Conservation (phyloP, 1,140 invertebrate species). For the Cotesia chilonis region DNA sequence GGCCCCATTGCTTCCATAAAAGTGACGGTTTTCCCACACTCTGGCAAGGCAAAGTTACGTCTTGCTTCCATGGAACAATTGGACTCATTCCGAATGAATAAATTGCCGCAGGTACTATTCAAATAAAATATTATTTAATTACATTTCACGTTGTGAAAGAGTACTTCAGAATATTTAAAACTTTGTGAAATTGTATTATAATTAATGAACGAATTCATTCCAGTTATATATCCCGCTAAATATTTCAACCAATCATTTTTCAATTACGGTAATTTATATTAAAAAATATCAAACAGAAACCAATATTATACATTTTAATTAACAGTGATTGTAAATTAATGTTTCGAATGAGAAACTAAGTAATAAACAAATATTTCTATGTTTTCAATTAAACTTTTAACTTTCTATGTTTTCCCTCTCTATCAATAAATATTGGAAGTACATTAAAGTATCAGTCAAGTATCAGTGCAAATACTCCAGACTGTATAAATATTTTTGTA, state of each 20-base stretch:
- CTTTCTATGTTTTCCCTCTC: neutral
- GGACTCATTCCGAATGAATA: conserved; percentile 82
- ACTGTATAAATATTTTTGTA: too few relatives aligned
- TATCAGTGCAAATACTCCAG: too few relatives aligned
- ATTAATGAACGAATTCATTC: too few relatives aligned
- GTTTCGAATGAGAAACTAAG: too few relatives aligned
- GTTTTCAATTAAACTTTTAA: neutral
- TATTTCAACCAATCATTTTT: conserved; percentile 5
- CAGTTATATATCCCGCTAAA: neutral
- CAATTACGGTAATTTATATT: neutral
- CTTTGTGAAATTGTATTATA: neutral
- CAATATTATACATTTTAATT: too few relatives aligned
- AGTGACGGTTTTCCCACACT: conserved; percentile 81
- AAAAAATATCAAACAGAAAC: too few relatives aligned
- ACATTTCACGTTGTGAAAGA: neutral
- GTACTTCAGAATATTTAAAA: neutral
- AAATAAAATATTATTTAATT: conserved; percentile 5
- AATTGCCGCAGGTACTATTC: conserved; percentile 78
- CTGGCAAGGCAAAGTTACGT: conserved; percentile 80
- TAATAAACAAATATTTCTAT: too few relatives aligned
- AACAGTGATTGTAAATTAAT: too few relatives aligned
- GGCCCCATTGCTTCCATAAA: conserved; percentile 78
- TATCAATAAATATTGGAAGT: too few relatives aligned
- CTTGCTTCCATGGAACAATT: conserved; percentile 85
- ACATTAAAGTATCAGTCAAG: too few relatives aligned